Evolutionary conservation across 2,888 invertebrate species (phyloP).

Genomic region (Falcaria lacertinaria): DNA sequence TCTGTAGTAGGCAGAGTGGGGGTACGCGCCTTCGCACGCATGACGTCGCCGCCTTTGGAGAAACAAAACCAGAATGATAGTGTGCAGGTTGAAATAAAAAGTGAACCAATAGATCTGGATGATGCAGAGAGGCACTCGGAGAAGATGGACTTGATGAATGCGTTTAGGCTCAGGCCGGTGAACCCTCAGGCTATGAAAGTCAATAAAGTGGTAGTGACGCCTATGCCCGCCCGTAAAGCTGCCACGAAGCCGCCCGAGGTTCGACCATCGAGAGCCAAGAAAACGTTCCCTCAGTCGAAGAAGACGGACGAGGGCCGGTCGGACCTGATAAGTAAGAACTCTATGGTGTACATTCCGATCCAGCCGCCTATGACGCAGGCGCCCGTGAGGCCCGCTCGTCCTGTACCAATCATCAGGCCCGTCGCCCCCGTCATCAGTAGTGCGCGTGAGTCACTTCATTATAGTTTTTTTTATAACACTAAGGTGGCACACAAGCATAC

Average conservation of each 20-base stretch:
- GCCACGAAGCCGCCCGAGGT: slow-evolving; percentile 34
- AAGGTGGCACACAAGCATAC: too few species aligned
- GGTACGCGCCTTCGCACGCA: slow-evolving; percentile 65
- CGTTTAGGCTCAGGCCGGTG: slow-evolving; percentile 59
- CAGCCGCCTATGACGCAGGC: slow-evolving; percentile 65
- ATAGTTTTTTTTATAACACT: too few species aligned
- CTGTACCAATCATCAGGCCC: slow-evolving; percentile 15
- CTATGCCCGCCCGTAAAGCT: slow-evolving; percentile 29
- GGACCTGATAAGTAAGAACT: slow-evolving; percentile 64
- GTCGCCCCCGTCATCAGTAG: slow-evolving; percentile 14
- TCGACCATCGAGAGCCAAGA: slow-evolving; percentile 53
- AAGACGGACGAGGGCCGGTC: slow-evolving; percentile 55
- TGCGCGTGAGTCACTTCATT: slow-evolving; percentile 24
- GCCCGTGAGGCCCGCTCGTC: slow-evolving; percentile 33
- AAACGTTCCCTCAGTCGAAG: slow-evolving; percentile 62
- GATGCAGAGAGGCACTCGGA: slow-evolving; percentile 56
- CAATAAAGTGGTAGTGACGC: slow-evolving; percentile 33
- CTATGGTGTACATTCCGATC: slow-evolving; percentile 74
- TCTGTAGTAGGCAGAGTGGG: slow-evolving; percentile 57
- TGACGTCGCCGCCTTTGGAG: slow-evolving; percentile 44
- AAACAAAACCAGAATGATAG: slow-evolving; percentile 24
- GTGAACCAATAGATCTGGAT: slow-evolving; percentile 64
- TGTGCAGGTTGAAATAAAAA: slow-evolving; percentile 61
- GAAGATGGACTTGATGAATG: slow-evolving; percentile 62
- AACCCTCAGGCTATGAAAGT: slow-evolving; percentile 27